Evolutionary conservation across 2,113 vertebrate species (phyloP).

Genomic region (Pseudopipra pipra): DNA sequence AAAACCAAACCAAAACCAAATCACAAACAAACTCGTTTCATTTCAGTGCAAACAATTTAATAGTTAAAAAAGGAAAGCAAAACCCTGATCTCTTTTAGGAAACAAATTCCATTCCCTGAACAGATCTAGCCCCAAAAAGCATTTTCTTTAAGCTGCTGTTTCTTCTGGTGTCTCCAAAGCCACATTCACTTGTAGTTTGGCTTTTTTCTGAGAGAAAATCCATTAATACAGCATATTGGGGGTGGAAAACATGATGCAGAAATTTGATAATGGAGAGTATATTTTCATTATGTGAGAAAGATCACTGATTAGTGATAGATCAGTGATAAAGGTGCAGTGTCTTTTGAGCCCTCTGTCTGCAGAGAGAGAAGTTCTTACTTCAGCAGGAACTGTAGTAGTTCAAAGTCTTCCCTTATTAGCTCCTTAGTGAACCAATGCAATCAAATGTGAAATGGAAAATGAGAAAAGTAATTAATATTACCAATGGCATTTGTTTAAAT

Average conservation of each 20-base stretch:
- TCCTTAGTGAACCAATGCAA: constrained; percentile 36
- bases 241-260: neutral
- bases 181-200: neutral
- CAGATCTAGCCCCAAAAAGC: neutral
- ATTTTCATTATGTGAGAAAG: neutral
- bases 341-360: neutral
- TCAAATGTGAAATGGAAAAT: constrained; percentile 60
- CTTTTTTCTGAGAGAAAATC: neutral
- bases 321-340: neutral
- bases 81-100: neutral
- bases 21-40: neutral
- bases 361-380: neutral
- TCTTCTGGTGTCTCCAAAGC: neutral
- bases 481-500: constrained; percentile 75
- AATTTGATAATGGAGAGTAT: neutral
- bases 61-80: neutral
- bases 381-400: neutral
- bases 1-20: neutral
- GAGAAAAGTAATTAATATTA: constrained; percentile 68
- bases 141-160: neutral
- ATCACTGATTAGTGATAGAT: neutral
- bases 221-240: neutral
- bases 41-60: neutral
- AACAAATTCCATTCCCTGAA: neutral
- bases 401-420: neutral